phyloP scores from a whole-genome alignment of 2,113 vertebrate species.

The Carettochelys insculpta region DNA sequence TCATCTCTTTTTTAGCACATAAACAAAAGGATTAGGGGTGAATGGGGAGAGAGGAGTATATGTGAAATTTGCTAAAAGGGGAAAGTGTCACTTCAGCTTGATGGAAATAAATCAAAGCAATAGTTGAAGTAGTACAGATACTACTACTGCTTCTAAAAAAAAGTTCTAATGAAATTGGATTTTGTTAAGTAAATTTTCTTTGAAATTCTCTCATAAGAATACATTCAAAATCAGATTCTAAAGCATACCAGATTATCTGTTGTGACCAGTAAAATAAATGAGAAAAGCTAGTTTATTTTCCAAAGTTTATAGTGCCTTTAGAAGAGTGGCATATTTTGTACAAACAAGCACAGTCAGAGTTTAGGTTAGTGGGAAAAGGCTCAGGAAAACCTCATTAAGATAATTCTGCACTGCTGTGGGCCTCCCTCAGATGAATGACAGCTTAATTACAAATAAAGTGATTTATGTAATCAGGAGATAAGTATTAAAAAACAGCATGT shows the following conservation, averaged over 20 bases:
- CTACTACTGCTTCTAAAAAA: too few relatives aligned
- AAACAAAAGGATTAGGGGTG: constrained; percentile 39
- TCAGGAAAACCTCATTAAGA: constrained; percentile 28
- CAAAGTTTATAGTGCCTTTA: neutral
- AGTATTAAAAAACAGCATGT: constrained; percentile 18
- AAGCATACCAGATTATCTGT: neutral
- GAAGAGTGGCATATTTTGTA: constrained; percentile 19
- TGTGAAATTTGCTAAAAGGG: constrained; percentile 39
- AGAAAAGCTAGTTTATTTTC: constrained; percentile 18
- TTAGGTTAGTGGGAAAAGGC: neutral
- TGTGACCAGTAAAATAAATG: constrained; percentile 9
- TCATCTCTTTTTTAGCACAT: constrained; percentile 57
- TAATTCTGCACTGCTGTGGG: neutral
- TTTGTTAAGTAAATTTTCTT: constrained; percentile 40
- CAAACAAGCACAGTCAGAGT: constrained; percentile 23
- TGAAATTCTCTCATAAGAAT: constrained; percentile 5
- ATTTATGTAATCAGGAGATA: constrained; percentile 41
- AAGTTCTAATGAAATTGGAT: constrained; percentile 20
- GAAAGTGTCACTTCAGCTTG: constrained; percentile 27
- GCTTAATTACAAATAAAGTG: constrained; percentile 42
- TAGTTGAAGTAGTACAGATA: constrained; percentile 1
- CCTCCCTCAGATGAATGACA: constrained; percentile 23
- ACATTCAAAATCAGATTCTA: constrained; percentile 17
- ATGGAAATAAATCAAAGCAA: neutral
- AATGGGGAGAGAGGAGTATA: constrained; percentile 24